Evolutionary conservation across 2,113 vertebrate species (phyloP).

Genomic region (Sturnira hondurensis): DNA sequence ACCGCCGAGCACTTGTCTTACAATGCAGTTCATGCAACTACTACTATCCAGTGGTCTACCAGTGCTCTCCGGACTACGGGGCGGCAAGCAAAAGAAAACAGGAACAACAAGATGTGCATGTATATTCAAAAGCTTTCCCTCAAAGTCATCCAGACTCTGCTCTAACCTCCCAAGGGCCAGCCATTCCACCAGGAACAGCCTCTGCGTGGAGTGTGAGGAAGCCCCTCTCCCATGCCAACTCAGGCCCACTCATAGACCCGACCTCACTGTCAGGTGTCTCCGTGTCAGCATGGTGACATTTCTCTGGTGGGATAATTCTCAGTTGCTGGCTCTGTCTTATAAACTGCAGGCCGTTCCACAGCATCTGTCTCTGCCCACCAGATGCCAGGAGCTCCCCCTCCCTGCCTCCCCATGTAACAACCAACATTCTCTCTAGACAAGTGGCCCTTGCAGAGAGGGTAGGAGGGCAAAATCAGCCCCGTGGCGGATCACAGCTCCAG

Average conservation of each 20-base stretch:
- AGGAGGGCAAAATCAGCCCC: background rate
- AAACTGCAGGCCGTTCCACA: background rate
- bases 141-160: background rate
- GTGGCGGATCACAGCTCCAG: background rate
- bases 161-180: background rate
- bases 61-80: background rate
- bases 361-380: background rate
- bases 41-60: background rate
- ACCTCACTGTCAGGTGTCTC: background rate
- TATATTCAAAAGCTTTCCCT: background rate
- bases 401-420: rapidly evolving
- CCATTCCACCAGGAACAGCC: background rate
- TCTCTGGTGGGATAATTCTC: background rate
- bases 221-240: background rate
- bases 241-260: too few relatives aligned
- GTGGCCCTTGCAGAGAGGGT: background rate
- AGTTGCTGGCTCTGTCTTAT: background rate
- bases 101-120: background rate
- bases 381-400: too few relatives aligned
- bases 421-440: background rate
- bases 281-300: background rate
- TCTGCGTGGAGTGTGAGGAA: background rate
- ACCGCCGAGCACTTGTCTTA: background rate
- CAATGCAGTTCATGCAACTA: background rate
- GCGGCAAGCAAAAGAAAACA: background rate